Evolutionary conservation across 1,140 invertebrate genomes (phyloP).

Genomic region (Grapholita molesta): DNA sequence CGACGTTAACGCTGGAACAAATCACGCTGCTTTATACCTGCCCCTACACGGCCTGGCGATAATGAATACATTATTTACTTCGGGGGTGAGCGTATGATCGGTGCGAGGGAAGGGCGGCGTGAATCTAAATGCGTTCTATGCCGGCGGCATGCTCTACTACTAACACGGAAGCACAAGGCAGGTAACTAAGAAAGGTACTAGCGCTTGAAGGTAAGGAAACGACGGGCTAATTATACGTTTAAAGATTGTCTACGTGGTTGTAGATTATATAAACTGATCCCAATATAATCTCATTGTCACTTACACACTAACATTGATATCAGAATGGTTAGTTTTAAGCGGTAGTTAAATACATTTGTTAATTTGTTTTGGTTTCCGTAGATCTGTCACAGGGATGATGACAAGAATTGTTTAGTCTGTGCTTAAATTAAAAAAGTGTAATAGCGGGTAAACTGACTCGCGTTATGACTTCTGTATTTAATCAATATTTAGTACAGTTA

Average conservation of each 20-base stretch:
- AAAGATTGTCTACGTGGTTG: neutral
- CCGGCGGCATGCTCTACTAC: neutral
- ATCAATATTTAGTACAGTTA: no score
- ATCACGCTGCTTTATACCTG: conserved; percentile 29
- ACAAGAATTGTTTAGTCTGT: neutral
- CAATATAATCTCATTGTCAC: conserved; percentile 27
- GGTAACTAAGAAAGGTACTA: neutral
- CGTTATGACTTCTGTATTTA: no score
- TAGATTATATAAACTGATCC: conserved; percentile 48
- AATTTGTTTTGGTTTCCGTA: neutral
- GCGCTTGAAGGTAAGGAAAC: neutral
- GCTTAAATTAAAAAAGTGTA: neutral
- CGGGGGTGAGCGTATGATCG: neutral
- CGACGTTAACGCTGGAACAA: conserved; percentile 82
- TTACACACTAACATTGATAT: neutral
- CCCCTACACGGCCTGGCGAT: conserved; percentile 18
- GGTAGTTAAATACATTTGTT: neutral
- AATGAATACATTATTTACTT: conserved; percentile 73
- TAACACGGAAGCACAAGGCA: conserved; percentile 4
- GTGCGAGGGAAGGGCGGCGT: neutral
- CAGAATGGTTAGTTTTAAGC: neutral
- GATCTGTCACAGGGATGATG: neutral
- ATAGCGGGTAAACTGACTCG: no score
- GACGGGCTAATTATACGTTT: neutral
- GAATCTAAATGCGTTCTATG: neutral